Percentiles rank a stretch among this genome's conserved stretches.
Conservation (phyloP, 64 coral and sea anemone species). For the Porites lutea region DNA sequence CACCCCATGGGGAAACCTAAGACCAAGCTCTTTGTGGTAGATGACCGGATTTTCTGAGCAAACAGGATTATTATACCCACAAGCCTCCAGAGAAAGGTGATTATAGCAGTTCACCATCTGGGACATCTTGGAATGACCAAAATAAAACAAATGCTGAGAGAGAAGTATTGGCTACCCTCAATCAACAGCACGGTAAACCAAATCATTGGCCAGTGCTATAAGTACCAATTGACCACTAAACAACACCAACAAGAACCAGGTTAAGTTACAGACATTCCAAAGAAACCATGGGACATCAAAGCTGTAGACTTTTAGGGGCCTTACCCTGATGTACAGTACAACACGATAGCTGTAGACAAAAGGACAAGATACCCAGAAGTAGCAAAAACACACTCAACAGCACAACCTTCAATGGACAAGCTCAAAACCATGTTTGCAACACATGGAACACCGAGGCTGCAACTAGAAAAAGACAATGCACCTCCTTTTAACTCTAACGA, state of each 20-base stretch:
- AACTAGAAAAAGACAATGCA: not conserved
- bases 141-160: constrained; percentile 67
- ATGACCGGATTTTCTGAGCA: constrained; percentile 8
- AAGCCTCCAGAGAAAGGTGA: constrained; percentile 47
- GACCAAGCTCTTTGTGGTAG: not conserved
- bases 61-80: constrained; percentile 12
- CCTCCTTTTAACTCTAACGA: not conserved
- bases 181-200: constrained; percentile 33
- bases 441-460: not conserved
- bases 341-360: constrained; percentile 29
- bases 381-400: too few species aligned
- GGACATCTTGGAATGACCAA: constrained; percentile 48
- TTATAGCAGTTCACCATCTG: constrained; percentile 41
- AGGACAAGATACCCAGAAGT: not conserved
- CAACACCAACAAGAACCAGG: constrained; percentile 11
- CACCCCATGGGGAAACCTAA: too few species aligned
- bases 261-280: constrained; percentile 14
- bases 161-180: constrained; percentile 41
- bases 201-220: not conserved
- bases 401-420: too few species aligned
- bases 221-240: constrained; percentile 34
- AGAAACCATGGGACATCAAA: constrained; percentile 30
- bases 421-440: too few species aligned
- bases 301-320: constrained; percentile 31
- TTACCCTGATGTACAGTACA: constrained; percentile 48